Percentiles rank a stretch among this genome's conserved stretches.
These are phyloP conservation scores for Actinostola sp. DNA, from an alignment of 92 coral and sea anemone species.

Conservation along the genomic window DNA sequence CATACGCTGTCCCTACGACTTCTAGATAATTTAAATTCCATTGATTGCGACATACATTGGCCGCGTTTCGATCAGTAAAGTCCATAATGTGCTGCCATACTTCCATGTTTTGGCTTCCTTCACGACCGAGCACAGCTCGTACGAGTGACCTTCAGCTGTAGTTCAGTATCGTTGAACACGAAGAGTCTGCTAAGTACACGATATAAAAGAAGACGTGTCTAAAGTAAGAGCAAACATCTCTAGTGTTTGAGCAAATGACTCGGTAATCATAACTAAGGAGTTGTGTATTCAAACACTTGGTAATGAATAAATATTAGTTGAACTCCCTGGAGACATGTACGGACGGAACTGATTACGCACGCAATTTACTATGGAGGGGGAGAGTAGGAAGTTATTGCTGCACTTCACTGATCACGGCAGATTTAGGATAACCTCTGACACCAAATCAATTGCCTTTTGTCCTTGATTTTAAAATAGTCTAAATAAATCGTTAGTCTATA, in stretches of 20 bases:
- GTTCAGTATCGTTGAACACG: no score
- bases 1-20: constrained; percentile 51
- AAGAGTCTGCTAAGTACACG: no score
- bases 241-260: neutral
- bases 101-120: constrained; percentile 36
- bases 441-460: no score
- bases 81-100: constrained; percentile 37
- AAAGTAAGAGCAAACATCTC: constrained; percentile 20
- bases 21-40: constrained; percentile 74
- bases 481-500: no score
- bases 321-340: constrained; percentile 18
- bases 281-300: constrained; percentile 16
- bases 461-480: no score
- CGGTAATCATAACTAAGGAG: constrained; percentile 25
- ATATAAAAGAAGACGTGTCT: no score
- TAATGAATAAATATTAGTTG: constrained; percentile 5
- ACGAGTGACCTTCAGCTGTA: neutral
- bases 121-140: no score
- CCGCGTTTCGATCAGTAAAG: constrained; percentile 22
- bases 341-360: neutral
- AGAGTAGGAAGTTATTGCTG: neutral
- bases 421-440: no score
- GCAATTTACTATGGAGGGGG: neutral
- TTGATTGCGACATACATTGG: constrained; percentile 13
- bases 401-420: neutral